A percentile compares a stretch with the other conserved stretches of the same genome.
These are phyloP conservation scores for Caranx melampygus DNA, from an alignment of 2,113 vertebrate genomes.

Conservation along the genomic window DNA sequence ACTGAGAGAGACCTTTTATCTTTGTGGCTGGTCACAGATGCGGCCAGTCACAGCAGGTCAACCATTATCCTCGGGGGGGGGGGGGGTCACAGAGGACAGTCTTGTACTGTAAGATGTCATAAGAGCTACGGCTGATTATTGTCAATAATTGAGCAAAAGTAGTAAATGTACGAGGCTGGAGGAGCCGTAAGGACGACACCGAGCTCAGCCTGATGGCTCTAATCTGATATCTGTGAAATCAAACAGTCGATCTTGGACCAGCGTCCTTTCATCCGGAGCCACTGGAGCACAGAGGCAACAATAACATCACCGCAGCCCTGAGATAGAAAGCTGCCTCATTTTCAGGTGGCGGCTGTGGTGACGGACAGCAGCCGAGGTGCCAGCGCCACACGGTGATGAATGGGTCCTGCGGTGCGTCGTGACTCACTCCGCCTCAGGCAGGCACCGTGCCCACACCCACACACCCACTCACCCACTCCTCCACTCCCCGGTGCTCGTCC, in stretches of 20 bases:
- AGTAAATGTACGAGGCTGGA: neutral
- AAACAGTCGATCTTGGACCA: constrained; percentile 6
- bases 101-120: neutral
- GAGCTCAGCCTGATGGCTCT: neutral
- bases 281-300: constrained; percentile 45
- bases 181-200: neutral
- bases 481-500: constrained; percentile 65
- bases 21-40: neutral
- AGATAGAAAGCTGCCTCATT: constrained; percentile 58
- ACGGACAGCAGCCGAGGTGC: constrained; percentile 65
- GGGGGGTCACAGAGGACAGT: neutral
- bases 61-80: neutral
- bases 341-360: constrained; percentile 61
- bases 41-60: neutral
- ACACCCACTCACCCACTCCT: constrained; percentile 34
- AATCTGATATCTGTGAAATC: constrained; percentile 4
- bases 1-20: neutral
- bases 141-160: neutral
- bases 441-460: constrained; percentile 62
- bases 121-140: neutral
- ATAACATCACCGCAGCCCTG: constrained; percentile 34
- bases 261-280: constrained; percentile 38
- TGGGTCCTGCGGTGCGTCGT: constrained; percentile 74
- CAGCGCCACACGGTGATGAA: constrained; percentile 71
- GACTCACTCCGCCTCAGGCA: constrained; percentile 71